These are phyloP conservation scores for Rhinichthys klamathensis DNA, from an alignment of 2,113 vertebrate genomes.

Conservation along the genomic window DNA sequence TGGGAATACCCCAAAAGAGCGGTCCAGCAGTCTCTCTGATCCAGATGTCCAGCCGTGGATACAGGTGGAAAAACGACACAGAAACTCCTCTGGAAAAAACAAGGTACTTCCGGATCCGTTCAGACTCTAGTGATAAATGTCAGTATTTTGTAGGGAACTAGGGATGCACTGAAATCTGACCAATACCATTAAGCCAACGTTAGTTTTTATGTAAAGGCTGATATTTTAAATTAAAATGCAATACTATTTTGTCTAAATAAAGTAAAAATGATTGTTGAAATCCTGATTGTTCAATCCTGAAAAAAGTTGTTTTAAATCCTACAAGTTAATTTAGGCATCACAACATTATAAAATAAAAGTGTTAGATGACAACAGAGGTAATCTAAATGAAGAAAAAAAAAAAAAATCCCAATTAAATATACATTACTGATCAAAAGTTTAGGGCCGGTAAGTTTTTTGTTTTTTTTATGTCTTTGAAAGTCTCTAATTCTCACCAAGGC, in stretches of 20 bases:
- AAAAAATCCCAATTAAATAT: not conserved
- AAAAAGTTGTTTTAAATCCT: too few relatives aligned
- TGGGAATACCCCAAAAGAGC: not conserved
- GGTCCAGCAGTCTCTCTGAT: conserved; percentile 81
- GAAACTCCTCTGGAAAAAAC: conserved; percentile 72
- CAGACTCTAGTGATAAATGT: not conserved
- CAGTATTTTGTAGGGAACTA: not conserved
- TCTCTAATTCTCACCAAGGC: not conserved
- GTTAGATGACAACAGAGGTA: not conserved
- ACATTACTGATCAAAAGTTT: not conserved
- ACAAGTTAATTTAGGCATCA: not conserved
- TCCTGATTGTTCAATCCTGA: too few relatives aligned
- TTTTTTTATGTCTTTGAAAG: not conserved
- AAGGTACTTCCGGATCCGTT: conserved; percentile 74
- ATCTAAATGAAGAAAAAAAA: not conserved
- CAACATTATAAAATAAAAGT: not conserved
- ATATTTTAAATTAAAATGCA: not conserved
- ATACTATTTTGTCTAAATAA: not conserved
- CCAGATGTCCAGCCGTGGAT: conserved; percentile 87
- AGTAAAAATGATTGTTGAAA: not conserved
- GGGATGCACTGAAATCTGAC: not conserved
- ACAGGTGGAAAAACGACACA: conserved; percentile 88
- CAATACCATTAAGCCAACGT: not conserved
- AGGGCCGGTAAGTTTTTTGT: too few relatives aligned
- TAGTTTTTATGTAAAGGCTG: not conserved